These are phyloP conservation scores for Leptinotarsa tumamoca DNA, from an alignment of 2,888 invertebrate species.

Conservation along the genomic window DNA sequence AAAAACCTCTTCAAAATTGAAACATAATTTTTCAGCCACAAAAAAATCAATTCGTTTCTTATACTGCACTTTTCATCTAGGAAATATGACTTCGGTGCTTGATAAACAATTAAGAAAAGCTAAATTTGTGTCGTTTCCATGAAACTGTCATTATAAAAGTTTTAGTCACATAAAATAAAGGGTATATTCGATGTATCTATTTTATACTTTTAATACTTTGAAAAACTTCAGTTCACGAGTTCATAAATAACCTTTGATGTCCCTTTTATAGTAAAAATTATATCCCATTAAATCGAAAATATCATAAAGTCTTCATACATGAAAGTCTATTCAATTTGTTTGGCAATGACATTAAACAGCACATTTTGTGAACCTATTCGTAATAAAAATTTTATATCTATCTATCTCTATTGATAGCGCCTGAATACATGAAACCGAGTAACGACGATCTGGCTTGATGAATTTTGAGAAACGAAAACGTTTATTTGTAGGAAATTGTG, in stretches of 20 bases:
- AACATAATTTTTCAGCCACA: too few species aligned
- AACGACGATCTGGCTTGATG: too few species aligned
- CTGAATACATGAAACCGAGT: neutral
- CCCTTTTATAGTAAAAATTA: neutral
- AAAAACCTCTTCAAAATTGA: too few species aligned
- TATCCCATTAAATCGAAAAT: constrained; percentile 6
- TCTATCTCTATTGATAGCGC: neutral
- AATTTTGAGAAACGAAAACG: too few species aligned
- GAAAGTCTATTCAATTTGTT: constrained; percentile 25
- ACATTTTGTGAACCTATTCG: constrained; percentile 22
- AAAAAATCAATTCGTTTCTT: too few species aligned
- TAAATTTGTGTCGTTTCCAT: too few species aligned
- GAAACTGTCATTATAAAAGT: too few species aligned
- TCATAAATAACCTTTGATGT: constrained; percentile 3
- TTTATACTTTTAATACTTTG: neutral
- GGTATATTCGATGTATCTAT: neutral
- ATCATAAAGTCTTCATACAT: constrained; percentile 19
- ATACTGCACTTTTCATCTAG: too few species aligned
- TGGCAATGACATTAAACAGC: constrained; percentile 10
- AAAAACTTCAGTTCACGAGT: neutral
- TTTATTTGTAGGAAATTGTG: too few species aligned
- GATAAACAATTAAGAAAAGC: too few species aligned
- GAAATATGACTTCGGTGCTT: too few species aligned
- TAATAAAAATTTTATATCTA: constrained; percentile 24
- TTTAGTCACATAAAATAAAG: neutral